Percentiles rank a stretch among this genome's conserved stretches.
These are phyloP conservation scores for Orchestia grillus DNA, from an alignment of 1,140 invertebrate species.

Conservation along the genomic window DNA sequence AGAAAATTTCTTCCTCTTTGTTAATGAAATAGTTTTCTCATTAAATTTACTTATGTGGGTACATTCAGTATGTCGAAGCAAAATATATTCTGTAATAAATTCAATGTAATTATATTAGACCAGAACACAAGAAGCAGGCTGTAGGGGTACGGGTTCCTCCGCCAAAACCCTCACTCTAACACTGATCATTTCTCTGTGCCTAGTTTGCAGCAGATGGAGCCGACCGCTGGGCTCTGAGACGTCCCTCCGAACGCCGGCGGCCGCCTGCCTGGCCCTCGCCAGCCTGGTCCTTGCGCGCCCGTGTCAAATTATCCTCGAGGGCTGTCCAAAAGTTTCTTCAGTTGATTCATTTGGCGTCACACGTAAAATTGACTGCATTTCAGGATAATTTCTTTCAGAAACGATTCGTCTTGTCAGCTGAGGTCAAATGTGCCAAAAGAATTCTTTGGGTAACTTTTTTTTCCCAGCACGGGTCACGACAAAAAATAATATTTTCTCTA, in stretches of 20 bases:
- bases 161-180: not conserved
- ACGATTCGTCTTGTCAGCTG: conserved; percentile 55
- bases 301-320: conserved; percentile 48
- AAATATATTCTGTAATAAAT: not conserved
- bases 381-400: conserved; percentile 41
- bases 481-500: not conserved
- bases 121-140: not conserved
- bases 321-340: conserved; percentile 39
- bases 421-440: conserved; percentile 40
- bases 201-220: not conserved
- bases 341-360: conserved; percentile 50
- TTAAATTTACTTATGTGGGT: too few species aligned
- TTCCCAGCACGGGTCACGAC: not conserved
- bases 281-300: not conserved
- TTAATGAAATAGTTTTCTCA: not conserved
- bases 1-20: not conserved
- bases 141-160: not conserved
- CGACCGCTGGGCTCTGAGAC: not conserved
- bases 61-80: too few species aligned
- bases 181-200: not conserved
- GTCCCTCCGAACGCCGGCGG: too few species aligned
- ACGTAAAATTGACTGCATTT: conserved; percentile 44
- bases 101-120: not conserved
- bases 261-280: too few species aligned
- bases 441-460: not conserved